Base-by-base conservation (phyloP, 2,888 invertebrate species). In the Toxonevra muliebris region DNA sequence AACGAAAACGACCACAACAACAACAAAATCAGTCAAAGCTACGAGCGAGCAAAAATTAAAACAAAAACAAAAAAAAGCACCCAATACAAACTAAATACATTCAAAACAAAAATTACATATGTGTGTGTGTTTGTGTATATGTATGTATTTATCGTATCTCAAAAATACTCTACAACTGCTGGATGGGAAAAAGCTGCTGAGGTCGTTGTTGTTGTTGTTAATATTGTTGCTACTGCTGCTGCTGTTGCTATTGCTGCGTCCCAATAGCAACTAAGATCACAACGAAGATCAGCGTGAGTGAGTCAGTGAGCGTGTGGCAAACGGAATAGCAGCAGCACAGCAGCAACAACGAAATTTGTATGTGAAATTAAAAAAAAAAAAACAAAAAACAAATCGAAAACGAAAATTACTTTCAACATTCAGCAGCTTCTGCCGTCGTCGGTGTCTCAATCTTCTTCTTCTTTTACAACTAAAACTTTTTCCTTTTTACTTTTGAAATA, bases 241-340 rank as follows among this genome's bases (percentile, higher is more conserved):
- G 74, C 75, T 48, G 48, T 10, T 48, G 48, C 5, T 15, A n/a
- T 76, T 70, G 73, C 71, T 74, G 68, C 45, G 58, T 58, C 70
- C 71, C 71, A 71, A 74, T 69, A 74, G 69, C 72, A 75, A 72
- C 69, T 19, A 53, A 53, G 53, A 53, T 53, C 53, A 53, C 15
- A 17, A 53, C 19, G 53, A 15, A 11, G 53, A 53, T 53, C 53
- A 19, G 17, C 53, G 19, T 63, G 71, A 71, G 74, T 76, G 62
- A 78, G 78, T 78, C 74, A 79, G 73, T 71, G 70, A 69, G 76
- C 74, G 76, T 77, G 76, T 74, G 80, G 80, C 78, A 72, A 76
- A 77, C 80, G 76, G 79, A 17, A 53, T 19, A 53, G 53, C 53
- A 53, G 48, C 50, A 75, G 76, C 79, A 74, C 79, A 77, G 74